phyloP scores from a whole-genome alignment of 2,888 invertebrate species.

The Entomobrya proxima region DNA sequence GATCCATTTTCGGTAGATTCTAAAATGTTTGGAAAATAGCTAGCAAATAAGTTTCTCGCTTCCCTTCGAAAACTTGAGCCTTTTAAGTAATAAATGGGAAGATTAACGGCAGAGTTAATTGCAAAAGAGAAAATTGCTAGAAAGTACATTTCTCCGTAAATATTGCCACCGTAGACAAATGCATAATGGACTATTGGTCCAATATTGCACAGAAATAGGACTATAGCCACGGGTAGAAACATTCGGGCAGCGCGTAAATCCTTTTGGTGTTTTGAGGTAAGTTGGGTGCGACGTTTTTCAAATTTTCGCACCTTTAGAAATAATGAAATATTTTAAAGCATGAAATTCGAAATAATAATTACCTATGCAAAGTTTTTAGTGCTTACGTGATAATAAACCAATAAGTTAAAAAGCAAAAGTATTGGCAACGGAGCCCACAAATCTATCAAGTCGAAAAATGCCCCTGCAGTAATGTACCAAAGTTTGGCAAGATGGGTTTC shows the following conservation, averaged over 20 bases:
- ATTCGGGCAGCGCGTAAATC: conserved; percentile 35
- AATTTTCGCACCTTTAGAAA: neutral
- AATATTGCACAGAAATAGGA: conserved; percentile 39
- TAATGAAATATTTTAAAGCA: too few relatives aligned
- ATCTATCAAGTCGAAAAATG: neutral
- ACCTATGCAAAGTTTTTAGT: too few relatives aligned
- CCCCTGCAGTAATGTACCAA: neutral
- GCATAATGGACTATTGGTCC: neutral
- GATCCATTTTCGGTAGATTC: too few relatives aligned
- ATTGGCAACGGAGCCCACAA: conserved; percentile 34
- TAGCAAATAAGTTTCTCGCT: neutral
- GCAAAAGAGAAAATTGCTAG: neutral
- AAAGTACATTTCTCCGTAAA: conserved; percentile 16
- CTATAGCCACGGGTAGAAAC: conserved; percentile 36
- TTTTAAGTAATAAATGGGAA: conserved; percentile 32
- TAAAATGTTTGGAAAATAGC: neutral
- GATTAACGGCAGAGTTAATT: conserved; percentile 14
- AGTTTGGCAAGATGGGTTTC: neutral
- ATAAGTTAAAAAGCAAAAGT: conserved; percentile 8
- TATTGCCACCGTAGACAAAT: neutral
- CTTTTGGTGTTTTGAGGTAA: conserved; percentile 4
- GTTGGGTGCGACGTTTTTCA: neutral
- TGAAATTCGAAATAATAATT: too few relatives aligned
- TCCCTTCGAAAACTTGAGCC: neutral
- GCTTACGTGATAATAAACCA: conserved; percentile 27